Conservation (phyloP, 2,888 invertebrate species). For the Apoda limacodes region DNA sequence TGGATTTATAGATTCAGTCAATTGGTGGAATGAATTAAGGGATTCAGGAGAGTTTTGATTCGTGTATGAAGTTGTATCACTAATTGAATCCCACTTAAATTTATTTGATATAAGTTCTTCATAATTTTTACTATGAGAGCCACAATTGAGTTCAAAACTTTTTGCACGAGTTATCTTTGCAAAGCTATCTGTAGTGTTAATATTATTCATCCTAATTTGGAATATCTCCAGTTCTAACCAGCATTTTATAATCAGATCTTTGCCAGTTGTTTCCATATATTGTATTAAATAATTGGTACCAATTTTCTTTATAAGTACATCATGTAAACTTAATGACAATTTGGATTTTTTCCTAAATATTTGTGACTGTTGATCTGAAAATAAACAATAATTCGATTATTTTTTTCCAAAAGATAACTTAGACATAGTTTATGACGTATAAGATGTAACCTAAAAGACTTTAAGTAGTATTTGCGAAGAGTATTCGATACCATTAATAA, state of each 20-base stretch:
- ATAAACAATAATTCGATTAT: no score
- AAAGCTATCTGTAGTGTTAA: slow-evolving; percentile 27
- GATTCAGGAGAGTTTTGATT: slow-evolving; percentile 8
- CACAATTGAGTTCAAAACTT: slow-evolving; percentile 43
- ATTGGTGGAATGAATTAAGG: slow-evolving; percentile 42
- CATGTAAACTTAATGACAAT: slow-evolving; percentile 79
- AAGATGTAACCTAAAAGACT: no score
- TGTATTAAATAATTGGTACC: slow-evolving; percentile 87
- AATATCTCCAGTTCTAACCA: slow-evolving; percentile 83
- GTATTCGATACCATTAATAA: no score
- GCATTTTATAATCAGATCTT: slow-evolving; percentile 76
- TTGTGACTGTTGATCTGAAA: slow-evolving; percentile 45
- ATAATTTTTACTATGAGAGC: slow-evolving; percentile 21
- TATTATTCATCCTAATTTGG: slow-evolving; percentile 33
- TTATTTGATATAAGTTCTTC: slow-evolving; percentile 29
- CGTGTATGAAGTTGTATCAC: slow-evolving; percentile 18
- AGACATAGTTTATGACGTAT: no score
- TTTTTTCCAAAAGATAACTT: no score
- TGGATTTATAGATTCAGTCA: slow-evolving; percentile 28
- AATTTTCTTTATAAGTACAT: slow-evolving; percentile 82
- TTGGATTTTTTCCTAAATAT: slow-evolving; percentile 67
- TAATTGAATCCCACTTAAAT: slow-evolving; percentile 31
- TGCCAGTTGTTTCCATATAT: slow-evolving; percentile 83
- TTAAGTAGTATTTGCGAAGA: no score
- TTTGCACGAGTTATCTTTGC: slow-evolving; percentile 41